Base-by-base conservation (phyloP, 2,113 vertebrate species). In the Podarcis muralis region DNA sequence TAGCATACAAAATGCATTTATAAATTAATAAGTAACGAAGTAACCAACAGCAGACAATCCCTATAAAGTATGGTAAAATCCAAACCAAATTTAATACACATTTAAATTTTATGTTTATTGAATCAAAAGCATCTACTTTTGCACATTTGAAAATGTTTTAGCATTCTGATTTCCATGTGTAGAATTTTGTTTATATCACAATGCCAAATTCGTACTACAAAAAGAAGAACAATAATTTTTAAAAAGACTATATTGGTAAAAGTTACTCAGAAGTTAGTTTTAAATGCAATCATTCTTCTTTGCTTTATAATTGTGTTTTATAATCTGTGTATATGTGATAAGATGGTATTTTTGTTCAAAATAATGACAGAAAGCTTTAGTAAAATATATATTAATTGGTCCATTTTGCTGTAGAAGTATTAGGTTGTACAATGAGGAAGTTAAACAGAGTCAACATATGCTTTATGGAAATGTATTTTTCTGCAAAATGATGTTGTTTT, bases 401-500 rank as follows among this genome's bases (percentile, higher is more conserved):
- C 53, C 6, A 71, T 20, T 13, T 83, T 89, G 85, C 48, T 62
- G 40, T 76, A 48, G 43, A 32, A 81, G 43, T 84, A 92, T 77
- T 85, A 83, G 72, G 5, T 40, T 65, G 69, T 76, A 89, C 87
- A 90, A 90, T 83, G 88, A 92, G 69, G 0, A 0, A 59, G 43
- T 92, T 90, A 3, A 86, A 66, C 86, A 62, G 48, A 53, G 48
- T 12, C 48, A 53, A 53, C 48, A 53, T 53, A 53, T 66, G 91
- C 87, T 88, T 84, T 81, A 88, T 84, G 91, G 89, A 72, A 53
- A 22, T 53, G 35, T 3, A 9, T 48, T 69, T 69, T 83, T 43
- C 80, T 92, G 80, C 76, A 83, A 88, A 84, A 77, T 84, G 25
- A 53, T 57, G 13, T 86, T 65, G 74, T 91, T 83, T 88, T 69